A percentile compares a stretch with the other conserved stretches of the same genome.
Evolutionary conservation across 2,113 vertebrate genomes (phyloP).

Genomic region (Phrynosoma platyrhinos): DNA sequence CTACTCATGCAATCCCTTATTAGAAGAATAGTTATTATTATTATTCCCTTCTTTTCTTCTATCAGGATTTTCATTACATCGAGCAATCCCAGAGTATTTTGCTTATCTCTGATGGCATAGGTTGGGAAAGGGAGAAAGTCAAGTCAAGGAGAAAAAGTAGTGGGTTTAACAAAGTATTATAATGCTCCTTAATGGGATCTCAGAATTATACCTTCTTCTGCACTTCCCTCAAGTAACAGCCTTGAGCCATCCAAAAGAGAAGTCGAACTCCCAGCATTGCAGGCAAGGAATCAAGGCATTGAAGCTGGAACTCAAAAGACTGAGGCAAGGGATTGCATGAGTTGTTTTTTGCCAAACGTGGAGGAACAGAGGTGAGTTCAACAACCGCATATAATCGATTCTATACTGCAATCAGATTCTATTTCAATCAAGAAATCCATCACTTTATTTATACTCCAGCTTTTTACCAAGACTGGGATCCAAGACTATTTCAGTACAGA

Average conservation of each 20-base stretch:
- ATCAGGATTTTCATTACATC: neutral
- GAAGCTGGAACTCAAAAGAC: neutral
- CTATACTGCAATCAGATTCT: neutral
- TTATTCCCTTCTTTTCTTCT: neutral
- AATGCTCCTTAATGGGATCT: conserved; percentile 30
- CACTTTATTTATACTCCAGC: too few relatives aligned
- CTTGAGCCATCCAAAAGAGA: conserved; percentile 55
- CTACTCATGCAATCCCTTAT: neutral
- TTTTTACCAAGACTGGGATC: too few relatives aligned
- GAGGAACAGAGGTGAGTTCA: conserved; percentile 60
- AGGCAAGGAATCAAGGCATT: accelerated
- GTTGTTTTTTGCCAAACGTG: conserved; percentile 55
- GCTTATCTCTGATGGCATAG: neutral
- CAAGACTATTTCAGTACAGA: neutral
- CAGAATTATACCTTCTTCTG: neutral
- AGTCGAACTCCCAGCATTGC: conserved; percentile 10
- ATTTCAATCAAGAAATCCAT: neutral
- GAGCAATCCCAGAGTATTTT: neutral
- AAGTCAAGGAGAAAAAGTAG: neutral
- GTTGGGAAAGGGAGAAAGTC: neutral
- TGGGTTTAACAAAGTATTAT: neutral
- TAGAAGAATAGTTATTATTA: neutral
- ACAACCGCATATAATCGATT: too few relatives aligned
- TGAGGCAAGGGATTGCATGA: conserved; percentile 44
- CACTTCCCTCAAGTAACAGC: conserved; percentile 12